phyloP scores from a whole-genome alignment of 2,888 invertebrate genomes.

The Idaea biselata region DNA sequence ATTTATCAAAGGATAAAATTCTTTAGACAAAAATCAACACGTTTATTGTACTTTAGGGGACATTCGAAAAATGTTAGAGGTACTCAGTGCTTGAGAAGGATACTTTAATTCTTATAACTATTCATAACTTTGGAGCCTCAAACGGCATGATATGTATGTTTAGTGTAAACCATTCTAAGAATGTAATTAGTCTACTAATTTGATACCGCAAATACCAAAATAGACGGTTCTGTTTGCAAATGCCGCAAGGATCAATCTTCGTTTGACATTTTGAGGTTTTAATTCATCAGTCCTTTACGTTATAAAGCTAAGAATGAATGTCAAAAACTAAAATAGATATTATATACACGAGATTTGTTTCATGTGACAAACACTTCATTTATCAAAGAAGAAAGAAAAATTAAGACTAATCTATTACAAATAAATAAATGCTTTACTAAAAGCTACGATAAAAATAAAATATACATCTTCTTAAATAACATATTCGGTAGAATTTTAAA shows the following conservation, averaged over 20 bases:
- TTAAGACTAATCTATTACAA: conserved; percentile 33
- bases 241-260: conserved; percentile 25
- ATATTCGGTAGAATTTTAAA: conserved; percentile 13
- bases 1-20: conserved; percentile 64
- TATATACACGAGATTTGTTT: conserved; percentile 44
- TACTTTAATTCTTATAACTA: conserved; percentile 48
- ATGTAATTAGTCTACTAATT: conserved; percentile 26
- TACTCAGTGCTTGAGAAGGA: conserved; percentile 39
- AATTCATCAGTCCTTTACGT: conserved; percentile 51
- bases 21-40: conserved; percentile 63
- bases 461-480: conserved; percentile 21
- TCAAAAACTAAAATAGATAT: conserved; percentile 58
- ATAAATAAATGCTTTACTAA: conserved; percentile 27
- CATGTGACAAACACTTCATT: conserved; percentile 40
- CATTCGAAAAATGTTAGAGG: conserved; percentile 75
- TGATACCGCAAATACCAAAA: conserved; percentile 28
- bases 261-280: conserved; percentile 42
- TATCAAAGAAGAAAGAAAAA: conserved; percentile 40
- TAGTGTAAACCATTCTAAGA: conserved; percentile 31
- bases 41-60: conserved; percentile 66
- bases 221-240: conserved; percentile 19
- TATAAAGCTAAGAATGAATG: conserved; percentile 53
- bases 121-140: conserved; percentile 58
- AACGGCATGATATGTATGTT: conserved; percentile 61
- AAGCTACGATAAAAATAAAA: conserved; percentile 19